phyloP scores from a whole-genome alignment of 2,113 vertebrate species.

The Gadus macrocephalus region DNA sequence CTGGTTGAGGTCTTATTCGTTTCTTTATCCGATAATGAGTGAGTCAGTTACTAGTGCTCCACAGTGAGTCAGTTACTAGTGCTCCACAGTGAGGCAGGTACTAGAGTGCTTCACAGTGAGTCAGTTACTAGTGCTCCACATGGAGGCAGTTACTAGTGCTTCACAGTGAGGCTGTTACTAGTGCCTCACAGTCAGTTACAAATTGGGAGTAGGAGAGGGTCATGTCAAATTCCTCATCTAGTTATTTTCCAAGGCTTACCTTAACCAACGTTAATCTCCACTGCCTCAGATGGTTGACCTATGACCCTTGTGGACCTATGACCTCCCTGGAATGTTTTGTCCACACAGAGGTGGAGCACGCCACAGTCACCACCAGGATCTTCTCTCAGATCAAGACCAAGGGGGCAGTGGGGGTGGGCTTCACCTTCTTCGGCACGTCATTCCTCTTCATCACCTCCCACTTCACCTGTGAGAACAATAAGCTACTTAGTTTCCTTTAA shows the following conservation, averaged over 20 bases:
- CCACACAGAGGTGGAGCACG: slow-evolving; percentile 84
- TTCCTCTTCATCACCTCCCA: slow-evolving; percentile 98
- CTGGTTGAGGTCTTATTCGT: no score
- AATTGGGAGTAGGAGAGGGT: no score
- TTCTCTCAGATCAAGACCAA: slow-evolving; percentile 99
- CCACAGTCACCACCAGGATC: slow-evolving; percentile 92
- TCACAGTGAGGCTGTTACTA: background rate
- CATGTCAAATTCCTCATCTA: no score
- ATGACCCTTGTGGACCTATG: background rate
- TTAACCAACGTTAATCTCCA: background rate
- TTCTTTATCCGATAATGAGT: no score
- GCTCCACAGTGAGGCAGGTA: no score
- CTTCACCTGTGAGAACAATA: slow-evolving; percentile 87
- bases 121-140: no score
- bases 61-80: background rate
- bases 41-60: background rate
- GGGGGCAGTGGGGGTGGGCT: slow-evolving; percentile 85
- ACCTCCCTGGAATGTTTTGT: background rate
- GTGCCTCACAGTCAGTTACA: background rate
- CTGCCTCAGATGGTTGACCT: background rate
- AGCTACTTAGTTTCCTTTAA: background rate
- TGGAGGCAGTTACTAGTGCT: no score
- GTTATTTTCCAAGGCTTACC: no score
- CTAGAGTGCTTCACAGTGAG: background rate
- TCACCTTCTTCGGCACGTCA: slow-evolving; percentile 96